These are phyloP conservation scores for Battus philenor DNA, from an alignment of 1,140 invertebrate genomes.

Conservation along the genomic window DNA sequence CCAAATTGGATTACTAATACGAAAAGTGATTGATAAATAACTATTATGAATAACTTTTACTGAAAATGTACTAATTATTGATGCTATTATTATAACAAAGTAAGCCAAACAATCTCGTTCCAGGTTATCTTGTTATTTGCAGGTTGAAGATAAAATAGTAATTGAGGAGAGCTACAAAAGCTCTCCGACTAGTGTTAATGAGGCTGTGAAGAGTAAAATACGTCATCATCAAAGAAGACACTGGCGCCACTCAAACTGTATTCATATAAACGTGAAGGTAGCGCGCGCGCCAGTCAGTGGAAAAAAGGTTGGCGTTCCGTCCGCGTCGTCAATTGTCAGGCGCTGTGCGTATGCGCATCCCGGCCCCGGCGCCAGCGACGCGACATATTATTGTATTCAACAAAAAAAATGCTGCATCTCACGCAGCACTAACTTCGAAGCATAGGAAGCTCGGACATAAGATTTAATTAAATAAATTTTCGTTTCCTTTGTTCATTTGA, in stretches of 20 bases:
- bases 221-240: constrained; percentile 25
- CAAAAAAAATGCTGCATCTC: constrained; percentile 40
- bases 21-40: too few relatives aligned
- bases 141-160: constrained; percentile 19
- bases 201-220: constrained; percentile 31
- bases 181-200: constrained; percentile 32
- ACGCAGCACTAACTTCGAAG: constrained; percentile 24
- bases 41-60: too few relatives aligned
- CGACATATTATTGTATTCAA: constrained; percentile 23
- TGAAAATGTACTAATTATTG: too few relatives aligned
- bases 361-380: constrained; percentile 32
- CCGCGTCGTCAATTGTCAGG: constrained; percentile 40
- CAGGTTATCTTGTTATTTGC: constrained; percentile 4
- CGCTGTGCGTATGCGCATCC: constrained; percentile 52
- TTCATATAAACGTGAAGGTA: constrained; percentile 48
- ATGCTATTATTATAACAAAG: too few relatives aligned
- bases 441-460: constrained; percentile 25
- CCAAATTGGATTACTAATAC: too few relatives aligned
- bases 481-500: constrained; percentile 21
- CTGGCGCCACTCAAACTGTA: constrained; percentile 23
- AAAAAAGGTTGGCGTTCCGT: constrained; percentile 49
- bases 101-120: constrained; percentile 3
- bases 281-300: constrained; percentile 53
- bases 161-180: constrained; percentile 31
- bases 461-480: constrained; percentile 19